Evolutionary conservation across 2,888 invertebrate species (phyloP), one percentile per base, ranked within the genome.

Genomic region (Drosophila tripunctata): DNA sequence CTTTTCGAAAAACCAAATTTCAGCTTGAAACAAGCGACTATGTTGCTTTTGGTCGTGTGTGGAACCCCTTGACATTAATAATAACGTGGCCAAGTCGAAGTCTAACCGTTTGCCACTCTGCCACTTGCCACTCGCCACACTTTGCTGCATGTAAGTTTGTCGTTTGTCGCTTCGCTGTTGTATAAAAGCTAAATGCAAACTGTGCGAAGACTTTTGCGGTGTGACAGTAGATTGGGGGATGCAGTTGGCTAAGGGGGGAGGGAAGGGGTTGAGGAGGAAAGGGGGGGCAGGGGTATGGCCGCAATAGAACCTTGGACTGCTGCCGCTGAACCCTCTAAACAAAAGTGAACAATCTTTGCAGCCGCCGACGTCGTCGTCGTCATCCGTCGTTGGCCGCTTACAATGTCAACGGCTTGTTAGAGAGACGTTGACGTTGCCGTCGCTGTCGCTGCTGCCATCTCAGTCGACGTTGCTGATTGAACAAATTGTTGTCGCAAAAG

Each of bases 61-160:
- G 67, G 87, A 87, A 85, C 83, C 87, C 83, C 83, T 84, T 84
- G 83, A 84, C 83, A 84, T 84, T 84, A 84, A 87, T 84, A 84
- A 87, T 84, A 84, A 65, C 68, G 66, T 75, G 66, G 70, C 75
- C 61, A 73, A 75, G 68, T 74, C 82, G 69, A 35, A 38, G 40
- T 17, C 62, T 14, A 33, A 41, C 30, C 56, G 30, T 15, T 36
- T 50, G 22, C 24, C 38, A 41, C 40, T 31, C n/a, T 33, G 36
- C 48, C 48, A 5, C 21, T 24, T 48, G 19, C 48, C 30, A 7
- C 27, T 8, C 10, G 24, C 8, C 24, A 24, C 7, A 24, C n/a
- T n/a, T n/a, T 41, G 48, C 55, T 38, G 24, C 47, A 47, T 21
- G 48, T 51, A 21, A 15, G 10, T 31, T 43, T n/a, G 47, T 21